A percentile compares a stretch with the other conserved stretches of the same genome.
Evolutionary conservation across 2,113 vertebrate genomes (phyloP).

Genomic region (Erpornis zantholeuca): DNA sequence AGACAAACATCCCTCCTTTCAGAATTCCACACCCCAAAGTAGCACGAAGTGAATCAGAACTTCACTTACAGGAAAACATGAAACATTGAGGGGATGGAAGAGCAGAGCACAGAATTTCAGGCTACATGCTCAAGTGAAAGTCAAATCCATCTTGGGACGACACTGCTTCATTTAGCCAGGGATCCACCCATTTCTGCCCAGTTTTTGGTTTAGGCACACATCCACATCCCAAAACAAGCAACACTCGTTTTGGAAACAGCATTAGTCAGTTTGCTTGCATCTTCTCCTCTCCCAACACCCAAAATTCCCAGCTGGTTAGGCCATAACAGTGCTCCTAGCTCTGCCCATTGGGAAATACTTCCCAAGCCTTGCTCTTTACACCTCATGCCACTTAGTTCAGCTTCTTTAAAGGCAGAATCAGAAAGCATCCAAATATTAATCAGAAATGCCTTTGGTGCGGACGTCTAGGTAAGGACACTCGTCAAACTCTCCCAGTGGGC

Average conservation of each 20-base stretch:
- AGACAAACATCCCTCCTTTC: background rate
- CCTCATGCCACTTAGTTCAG: background rate
- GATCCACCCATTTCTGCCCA: background rate
- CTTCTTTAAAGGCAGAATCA: background rate
- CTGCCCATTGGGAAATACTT: background rate
- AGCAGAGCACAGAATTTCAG: background rate
- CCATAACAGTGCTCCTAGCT: background rate
- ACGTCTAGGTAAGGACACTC: background rate
- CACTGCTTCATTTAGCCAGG: background rate
- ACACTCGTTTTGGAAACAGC: background rate
- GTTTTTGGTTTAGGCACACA: background rate
- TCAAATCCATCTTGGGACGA: background rate
- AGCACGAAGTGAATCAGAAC: background rate
- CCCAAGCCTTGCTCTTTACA: background rate
- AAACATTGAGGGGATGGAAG: background rate
- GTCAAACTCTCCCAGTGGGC: background rate
- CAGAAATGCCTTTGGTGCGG: background rate
- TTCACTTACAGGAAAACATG: background rate
- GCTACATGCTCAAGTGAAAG: background rate
- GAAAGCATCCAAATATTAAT: background rate
- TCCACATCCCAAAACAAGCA: background rate
- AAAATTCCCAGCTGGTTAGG: background rate
- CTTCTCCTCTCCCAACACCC: background rate
- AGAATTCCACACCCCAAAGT: background rate
- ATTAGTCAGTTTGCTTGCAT: rapidly evolving